These are phyloP conservation scores for Sinocyclocheilus anophthalmus DNA, from an alignment of 2,113 vertebrate genomes.

Conservation along the genomic window DNA sequence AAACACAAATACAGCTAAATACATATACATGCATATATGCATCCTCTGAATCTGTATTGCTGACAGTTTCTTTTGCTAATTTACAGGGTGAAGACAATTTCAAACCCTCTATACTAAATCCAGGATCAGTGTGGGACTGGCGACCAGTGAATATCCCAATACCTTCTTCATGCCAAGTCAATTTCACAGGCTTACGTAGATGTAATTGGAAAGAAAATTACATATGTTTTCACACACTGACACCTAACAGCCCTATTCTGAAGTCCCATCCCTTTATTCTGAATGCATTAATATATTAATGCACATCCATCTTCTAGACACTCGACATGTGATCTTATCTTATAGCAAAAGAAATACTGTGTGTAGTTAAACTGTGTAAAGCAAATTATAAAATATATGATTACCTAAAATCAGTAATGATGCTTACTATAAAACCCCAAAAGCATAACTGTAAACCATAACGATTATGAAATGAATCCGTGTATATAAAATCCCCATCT, in stretches of 20 bases:
- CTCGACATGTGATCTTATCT: not conserved
- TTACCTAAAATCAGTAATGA: not conserved
- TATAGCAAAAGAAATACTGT: not conserved
- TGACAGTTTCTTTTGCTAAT: not conserved
- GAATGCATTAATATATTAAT: not conserved
- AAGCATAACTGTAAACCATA: not conserved
- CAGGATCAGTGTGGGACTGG: not conserved
- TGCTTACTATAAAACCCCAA: not conserved
- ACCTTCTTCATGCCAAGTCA: constrained; percentile 16
- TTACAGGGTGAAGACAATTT: not conserved
- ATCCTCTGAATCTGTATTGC: not conserved
- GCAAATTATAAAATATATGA: not conserved
- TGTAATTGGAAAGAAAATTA: not conserved
- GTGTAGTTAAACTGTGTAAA: not conserved
- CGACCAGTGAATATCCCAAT: not conserved
- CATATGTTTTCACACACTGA: not conserved
- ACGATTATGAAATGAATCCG: not conserved
- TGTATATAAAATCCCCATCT: not conserved
- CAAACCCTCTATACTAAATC: not conserved
- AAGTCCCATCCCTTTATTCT: not conserved
- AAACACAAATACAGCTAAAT: not conserved
- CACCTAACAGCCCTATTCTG: not conserved
- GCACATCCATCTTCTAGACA: not conserved
- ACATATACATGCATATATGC: not conserved
- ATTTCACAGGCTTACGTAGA: not conserved